These are phyloP conservation scores for Muntiacus muntjak DNA, from an alignment of 2,113 vertebrate genomes.

Conservation along the genomic window DNA sequence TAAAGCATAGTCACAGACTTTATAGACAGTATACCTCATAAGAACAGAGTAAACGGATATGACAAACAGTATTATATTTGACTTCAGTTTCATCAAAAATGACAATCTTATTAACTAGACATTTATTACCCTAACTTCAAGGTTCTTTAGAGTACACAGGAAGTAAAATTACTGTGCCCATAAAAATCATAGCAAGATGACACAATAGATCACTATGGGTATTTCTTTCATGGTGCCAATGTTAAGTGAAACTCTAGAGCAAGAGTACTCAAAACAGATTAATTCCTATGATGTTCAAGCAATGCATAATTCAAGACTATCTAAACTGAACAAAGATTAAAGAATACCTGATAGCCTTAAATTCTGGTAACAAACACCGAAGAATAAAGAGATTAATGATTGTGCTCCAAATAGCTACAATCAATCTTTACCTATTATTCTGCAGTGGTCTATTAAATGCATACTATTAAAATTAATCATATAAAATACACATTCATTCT, in stretches of 20 bases:
- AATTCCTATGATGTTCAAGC: not conserved
- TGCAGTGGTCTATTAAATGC: not conserved
- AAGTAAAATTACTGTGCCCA: conserved; percentile 41
- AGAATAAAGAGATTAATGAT: not conserved
- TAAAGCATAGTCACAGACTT: not conserved
- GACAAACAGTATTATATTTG: conserved; percentile 13
- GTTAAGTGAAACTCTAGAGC: not conserved
- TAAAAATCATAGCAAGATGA: not conserved
- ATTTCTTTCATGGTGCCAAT: not conserved
- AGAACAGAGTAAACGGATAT: conserved; percentile 20
- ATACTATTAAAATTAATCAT: conserved; percentile 10
- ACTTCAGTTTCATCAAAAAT: conserved; percentile 51
- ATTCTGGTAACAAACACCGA: not conserved
- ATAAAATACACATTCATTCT: conserved; percentile 27
- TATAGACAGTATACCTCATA: not conserved
- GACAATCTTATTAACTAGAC: conserved; percentile 52
- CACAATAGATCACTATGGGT: not conserved
- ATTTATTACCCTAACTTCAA: conserved; percentile 55
- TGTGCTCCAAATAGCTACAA: not conserved
- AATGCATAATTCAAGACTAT: conserved; percentile 22
- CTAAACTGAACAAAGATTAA: not conserved
- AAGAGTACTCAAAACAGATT: not conserved
- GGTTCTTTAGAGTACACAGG: conserved; percentile 22
- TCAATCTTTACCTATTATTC: not conserved
- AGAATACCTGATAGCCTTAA: conserved; percentile 4